Percentiles rank a stretch among this genome's conserved stretches.
Evolutionary conservation across 2,797 vertebrate genomes (phyloP).

Genomic region (Danio kyathit): DNA sequence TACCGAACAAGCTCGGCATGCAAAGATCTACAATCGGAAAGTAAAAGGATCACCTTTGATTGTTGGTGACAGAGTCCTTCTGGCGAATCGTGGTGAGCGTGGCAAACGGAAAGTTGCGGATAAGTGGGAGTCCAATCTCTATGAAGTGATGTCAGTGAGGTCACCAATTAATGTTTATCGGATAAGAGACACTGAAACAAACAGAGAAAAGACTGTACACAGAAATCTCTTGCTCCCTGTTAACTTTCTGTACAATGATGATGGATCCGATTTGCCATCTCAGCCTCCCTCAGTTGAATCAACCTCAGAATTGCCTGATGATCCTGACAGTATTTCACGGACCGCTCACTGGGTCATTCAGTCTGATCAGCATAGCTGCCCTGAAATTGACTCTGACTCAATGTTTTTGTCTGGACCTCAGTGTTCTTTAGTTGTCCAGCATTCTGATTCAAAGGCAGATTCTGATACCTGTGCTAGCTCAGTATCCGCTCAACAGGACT

Average conservation of each 20-base stretch:
- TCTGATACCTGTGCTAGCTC: too few species aligned
- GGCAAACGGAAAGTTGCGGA: slow-evolving; percentile 44
- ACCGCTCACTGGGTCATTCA: background rate
- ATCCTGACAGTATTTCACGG: too few species aligned
- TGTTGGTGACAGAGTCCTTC: slow-evolving; percentile 28
- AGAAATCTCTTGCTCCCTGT: slow-evolving; percentile 28
- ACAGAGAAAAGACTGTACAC: slow-evolving; percentile 25
- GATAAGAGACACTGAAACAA: slow-evolving; percentile 17
- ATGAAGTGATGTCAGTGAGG: slow-evolving; percentile 27
- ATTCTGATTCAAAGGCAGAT: background rate
- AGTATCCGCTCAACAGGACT: background rate
- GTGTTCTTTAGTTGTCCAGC: slow-evolving; percentile 9
- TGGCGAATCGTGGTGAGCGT: slow-evolving; percentile 35
- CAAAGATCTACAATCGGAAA: slow-evolving; percentile 37
- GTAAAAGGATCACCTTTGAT: slow-evolving; percentile 31
- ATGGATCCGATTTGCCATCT: too few species aligned
- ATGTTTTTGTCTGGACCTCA: background rate
- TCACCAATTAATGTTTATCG: slow-evolving; percentile 25
- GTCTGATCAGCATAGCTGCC: background rate
- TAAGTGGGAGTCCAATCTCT: slow-evolving; percentile 33
- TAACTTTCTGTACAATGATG: slow-evolving; percentile 2
- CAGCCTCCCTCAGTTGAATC: too few species aligned
- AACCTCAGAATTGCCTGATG: too few species aligned
- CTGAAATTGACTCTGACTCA: background rate
- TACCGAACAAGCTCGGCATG: slow-evolving; percentile 10